Evolutionary conservation across 2,888 invertebrate species (phyloP).

Genomic region (Mesoligia furuncula): DNA sequence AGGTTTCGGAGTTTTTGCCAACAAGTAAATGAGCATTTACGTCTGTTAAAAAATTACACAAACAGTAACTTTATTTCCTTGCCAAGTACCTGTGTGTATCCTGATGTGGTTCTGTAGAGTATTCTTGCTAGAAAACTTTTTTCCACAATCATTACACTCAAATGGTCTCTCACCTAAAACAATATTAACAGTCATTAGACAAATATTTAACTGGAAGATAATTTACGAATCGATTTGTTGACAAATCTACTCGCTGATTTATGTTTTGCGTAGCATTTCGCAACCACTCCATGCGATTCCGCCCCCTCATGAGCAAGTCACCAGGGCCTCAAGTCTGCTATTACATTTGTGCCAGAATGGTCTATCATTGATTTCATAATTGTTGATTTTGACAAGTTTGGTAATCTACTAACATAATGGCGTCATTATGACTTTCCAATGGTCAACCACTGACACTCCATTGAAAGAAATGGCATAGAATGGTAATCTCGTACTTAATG

Average conservation of each 20-base stretch:
- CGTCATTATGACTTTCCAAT: no score
- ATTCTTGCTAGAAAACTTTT: conserved; percentile 76
- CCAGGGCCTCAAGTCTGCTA: no score
- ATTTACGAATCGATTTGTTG: neutral
- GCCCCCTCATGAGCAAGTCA: neutral
- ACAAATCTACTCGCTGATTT: neutral
- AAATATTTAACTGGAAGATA: neutral
- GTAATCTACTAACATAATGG: no score
- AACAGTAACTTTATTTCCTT: neutral
- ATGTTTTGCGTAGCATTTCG: neutral
- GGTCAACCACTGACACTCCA: no score
- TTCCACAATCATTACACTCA: conserved; percentile 77
- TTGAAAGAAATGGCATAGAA: no score
- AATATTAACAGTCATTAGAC: neutral
- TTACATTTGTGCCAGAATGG: no score
- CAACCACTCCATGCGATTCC: neutral
- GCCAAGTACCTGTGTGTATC: conserved; percentile 76
- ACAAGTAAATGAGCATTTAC: neutral
- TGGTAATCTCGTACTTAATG: no score
- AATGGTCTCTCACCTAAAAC: conserved; percentile 81
- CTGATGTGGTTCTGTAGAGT: conserved; percentile 76
- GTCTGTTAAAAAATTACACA: neutral
- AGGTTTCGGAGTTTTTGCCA: no score
- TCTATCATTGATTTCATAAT: no score
- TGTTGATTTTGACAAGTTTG: no score